These are phyloP conservation scores for Acanthopleura granulata DNA, from an alignment of 2,888 invertebrate genomes.

Conservation along the genomic window DNA sequence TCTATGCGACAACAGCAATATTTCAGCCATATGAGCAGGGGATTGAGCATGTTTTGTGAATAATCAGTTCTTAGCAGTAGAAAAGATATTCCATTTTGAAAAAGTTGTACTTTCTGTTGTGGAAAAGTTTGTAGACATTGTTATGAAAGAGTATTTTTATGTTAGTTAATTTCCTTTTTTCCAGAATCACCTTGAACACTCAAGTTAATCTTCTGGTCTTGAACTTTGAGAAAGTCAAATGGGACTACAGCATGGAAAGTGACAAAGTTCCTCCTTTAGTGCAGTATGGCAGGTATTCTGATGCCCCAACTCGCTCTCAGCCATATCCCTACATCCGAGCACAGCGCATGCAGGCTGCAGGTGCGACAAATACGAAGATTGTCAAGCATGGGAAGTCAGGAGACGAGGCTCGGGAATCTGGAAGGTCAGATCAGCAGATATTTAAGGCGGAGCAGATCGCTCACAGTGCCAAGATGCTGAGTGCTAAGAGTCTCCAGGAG, in stretches of 20 bases:
- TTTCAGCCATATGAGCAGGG: too few species aligned
- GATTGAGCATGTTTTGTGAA: too few species aligned
- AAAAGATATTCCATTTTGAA: too few species aligned
- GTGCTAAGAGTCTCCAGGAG: conserved; percentile 49
- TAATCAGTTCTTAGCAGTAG: too few species aligned
- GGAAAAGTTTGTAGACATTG: too few species aligned
- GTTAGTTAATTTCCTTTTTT: conserved; percentile 25
- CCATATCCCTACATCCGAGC: conserved; percentile 67
- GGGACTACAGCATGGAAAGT: conserved; percentile 64
- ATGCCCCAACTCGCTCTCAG: conserved; percentile 61
- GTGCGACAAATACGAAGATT: conserved; percentile 62
- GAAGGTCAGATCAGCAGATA: conserved; percentile 34
- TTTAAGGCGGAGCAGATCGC: conserved; percentile 50
- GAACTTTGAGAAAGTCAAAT: conserved; percentile 66
- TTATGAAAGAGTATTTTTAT: too few species aligned
- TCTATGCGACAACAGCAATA: too few species aligned
- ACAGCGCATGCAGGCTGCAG: conserved; percentile 64
- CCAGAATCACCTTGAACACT: conserved; percentile 66
- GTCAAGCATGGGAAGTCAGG: conserved; percentile 36
- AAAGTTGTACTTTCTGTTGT: too few species aligned
- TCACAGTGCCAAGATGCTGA: conserved; percentile 63
- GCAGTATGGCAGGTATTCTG: conserved; percentile 63
- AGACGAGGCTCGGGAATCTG: neutral
- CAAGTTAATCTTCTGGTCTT: conserved; percentile 63
- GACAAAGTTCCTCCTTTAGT: conserved; percentile 66